Conservation (phyloP, 1,140 invertebrate species). For the Brachionus manjavacas region DNA sequence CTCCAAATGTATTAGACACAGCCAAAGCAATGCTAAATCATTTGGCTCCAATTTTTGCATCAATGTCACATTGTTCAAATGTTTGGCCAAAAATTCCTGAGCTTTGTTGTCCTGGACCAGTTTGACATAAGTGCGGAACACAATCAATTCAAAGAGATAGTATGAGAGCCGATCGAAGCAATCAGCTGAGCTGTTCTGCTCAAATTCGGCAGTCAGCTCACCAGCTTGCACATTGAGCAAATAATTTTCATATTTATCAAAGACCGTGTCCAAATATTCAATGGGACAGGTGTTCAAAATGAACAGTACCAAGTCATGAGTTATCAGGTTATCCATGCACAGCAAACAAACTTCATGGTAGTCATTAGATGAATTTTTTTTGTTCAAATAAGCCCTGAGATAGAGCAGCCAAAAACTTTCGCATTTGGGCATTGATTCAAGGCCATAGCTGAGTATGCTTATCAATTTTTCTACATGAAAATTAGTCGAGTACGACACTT, state of each 20-base stretch:
- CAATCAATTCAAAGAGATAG: background rate
- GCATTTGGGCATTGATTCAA: constrained; percentile 5
- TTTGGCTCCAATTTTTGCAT: background rate
- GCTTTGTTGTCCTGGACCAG: background rate
- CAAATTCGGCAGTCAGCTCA: constrained; percentile 4
- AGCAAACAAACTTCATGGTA: constrained; percentile 34
- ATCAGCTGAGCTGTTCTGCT: background rate
- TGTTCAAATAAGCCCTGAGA: background rate
- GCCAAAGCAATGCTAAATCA: constrained; percentile 8
- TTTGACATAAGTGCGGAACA: background rate
- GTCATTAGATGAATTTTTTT: constrained; percentile 11
- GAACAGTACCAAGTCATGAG: constrained; percentile 34
- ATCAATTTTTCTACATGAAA: constrained; percentile 12
- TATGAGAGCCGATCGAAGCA: background rate
- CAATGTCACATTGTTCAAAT: background rate
- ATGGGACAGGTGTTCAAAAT: constrained; percentile 32
- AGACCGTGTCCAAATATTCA: background rate
- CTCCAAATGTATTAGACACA: constrained; percentile 13
- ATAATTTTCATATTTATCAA: constrained; percentile 38
- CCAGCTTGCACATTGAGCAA: background rate
- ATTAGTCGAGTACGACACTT: background rate
- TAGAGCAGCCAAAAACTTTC: constrained; percentile 17
- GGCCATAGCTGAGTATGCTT: background rate
- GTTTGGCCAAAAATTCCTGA: background rate
- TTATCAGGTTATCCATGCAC: constrained; percentile 30